Percentiles rank a stretch among this genome's conserved stretches.
These are phyloP conservation scores for Hycleus phaleratus DNA, from an alignment of 1,140 invertebrate species.

Conservation along the genomic window DNA sequence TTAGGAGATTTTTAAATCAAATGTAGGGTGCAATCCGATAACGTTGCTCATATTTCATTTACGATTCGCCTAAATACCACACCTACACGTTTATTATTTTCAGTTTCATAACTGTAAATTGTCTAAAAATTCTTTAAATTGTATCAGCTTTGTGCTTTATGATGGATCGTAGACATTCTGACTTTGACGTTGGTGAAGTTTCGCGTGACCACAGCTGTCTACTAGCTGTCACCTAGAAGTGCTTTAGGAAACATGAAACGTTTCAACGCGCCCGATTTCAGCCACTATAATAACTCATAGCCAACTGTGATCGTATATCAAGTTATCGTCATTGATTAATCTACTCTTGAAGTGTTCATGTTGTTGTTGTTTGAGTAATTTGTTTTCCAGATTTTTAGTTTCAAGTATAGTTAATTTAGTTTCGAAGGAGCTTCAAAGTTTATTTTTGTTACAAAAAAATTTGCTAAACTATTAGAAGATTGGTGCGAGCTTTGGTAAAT, in stretches of 20 bases:
- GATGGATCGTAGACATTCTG: too few species aligned
- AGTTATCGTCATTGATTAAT: conserved; percentile 21
- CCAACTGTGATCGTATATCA: conserved; percentile 18
- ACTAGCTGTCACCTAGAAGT: conserved; percentile 10
- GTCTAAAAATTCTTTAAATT: too few species aligned
- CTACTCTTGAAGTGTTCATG: conserved; percentile 11
- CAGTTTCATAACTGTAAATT: too few species aligned
- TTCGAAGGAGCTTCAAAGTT: too few species aligned
- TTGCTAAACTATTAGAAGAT: neutral
- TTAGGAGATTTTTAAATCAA: conserved; percentile 10
- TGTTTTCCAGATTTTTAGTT: neutral
- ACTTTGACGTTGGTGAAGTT: neutral
- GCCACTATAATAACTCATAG: conserved; percentile 16
- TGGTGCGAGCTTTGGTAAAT: neutral
- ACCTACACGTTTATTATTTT: too few species aligned
- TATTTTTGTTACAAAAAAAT: too few species aligned
- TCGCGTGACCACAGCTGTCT: conserved; percentile 17
- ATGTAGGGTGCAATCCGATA: conserved; percentile 6
- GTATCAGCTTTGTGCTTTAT: too few species aligned
- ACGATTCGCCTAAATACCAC: too few species aligned
- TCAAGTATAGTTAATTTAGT: too few species aligned
- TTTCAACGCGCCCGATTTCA: conserved; percentile 4
- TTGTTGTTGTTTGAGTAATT: conserved; percentile 10
- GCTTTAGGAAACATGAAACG: conserved; percentile 11
- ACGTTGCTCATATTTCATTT: neutral